Conservation (phyloP, 2,113 vertebrate genomes). For the Corapipo altera region DNA sequence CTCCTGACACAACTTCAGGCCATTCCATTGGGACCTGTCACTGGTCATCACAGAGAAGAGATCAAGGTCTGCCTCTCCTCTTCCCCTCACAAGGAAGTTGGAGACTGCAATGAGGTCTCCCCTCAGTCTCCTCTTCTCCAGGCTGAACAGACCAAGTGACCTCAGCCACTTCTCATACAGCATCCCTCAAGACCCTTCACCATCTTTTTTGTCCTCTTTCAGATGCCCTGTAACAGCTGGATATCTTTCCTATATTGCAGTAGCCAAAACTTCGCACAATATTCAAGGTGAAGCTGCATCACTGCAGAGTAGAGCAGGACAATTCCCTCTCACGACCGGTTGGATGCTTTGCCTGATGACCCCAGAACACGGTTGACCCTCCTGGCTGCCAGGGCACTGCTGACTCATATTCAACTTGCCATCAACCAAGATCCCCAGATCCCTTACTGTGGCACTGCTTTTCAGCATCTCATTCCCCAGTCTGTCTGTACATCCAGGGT, state of each 20-base stretch:
- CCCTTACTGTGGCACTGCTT: background rate
- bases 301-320: background rate
- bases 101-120: background rate
- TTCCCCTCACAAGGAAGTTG: background rate
- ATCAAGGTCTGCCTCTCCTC: background rate
- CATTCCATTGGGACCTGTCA: background rate
- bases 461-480: background rate
- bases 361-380: background rate
- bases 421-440: background rate
- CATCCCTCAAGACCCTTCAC: background rate
- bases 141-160: background rate
- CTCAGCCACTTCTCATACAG: background rate
- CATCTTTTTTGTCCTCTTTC: background rate
- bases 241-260: background rate
- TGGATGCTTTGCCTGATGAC: background rate
- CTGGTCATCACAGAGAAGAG: background rate
- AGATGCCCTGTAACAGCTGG: background rate
- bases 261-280: background rate
- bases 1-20: background rate
- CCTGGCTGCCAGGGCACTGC: background rate
- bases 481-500: background rate
- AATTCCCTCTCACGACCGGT: background rate
- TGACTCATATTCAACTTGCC: background rate
- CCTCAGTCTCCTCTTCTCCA: background rate
- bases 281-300: background rate